Evolutionary conservation across 2,113 vertebrate genomes (phyloP).

Genomic region (Percopsis transmontana): DNA sequence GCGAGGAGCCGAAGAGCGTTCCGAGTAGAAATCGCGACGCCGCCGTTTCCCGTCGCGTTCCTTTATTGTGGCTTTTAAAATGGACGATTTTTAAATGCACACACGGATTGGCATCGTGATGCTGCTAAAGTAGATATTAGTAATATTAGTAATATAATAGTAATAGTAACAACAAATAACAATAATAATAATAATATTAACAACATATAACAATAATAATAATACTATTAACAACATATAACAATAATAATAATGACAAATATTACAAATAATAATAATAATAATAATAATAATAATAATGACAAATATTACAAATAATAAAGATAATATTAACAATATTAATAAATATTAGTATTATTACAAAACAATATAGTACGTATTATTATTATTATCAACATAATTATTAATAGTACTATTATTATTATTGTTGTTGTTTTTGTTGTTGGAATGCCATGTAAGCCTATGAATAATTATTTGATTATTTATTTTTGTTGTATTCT

Average conservation of each 20-base stretch:
- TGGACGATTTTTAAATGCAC: not conserved
- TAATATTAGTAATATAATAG: conserved; percentile 32
- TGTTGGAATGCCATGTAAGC: not conserved
- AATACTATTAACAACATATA: not conserved
- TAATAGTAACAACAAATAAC: not conserved
- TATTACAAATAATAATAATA: not conserved
- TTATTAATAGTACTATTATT: not conserved
- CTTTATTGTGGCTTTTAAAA: not conserved
- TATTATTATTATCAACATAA: not conserved
- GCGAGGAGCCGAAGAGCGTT: too few species aligned
- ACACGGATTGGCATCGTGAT: conserved; percentile 8
- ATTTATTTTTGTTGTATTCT: not conserved
- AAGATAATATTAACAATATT: not conserved
- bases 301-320: not conserved
- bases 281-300: not conserved
- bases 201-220: not conserved
- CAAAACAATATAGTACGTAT: not conserved
- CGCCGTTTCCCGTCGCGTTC: too few species aligned
- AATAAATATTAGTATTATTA: not conserved
- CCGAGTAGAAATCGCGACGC: too few species aligned
- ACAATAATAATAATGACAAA: not conserved
- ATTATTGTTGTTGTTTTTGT: not conserved
- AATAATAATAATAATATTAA: not conserved
- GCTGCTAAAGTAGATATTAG: too few species aligned
- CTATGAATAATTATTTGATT: too few species aligned